These are phyloP conservation scores for Hydrozoanthus gracilis DNA, from an alignment of 92 coral and sea anemone genomes.

Conservation along the genomic window DNA sequence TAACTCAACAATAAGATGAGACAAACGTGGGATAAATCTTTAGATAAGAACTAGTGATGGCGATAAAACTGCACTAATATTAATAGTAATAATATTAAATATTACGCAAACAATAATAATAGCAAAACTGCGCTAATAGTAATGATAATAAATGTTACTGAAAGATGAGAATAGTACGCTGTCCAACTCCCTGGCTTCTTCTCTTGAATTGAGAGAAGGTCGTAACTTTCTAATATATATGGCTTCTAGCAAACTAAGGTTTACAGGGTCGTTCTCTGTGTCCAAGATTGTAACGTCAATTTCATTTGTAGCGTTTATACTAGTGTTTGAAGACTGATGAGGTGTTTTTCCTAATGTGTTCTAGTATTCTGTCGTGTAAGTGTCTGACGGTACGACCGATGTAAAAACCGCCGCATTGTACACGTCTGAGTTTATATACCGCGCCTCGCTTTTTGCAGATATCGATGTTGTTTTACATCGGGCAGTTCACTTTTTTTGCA, in stretches of 20 bases:
- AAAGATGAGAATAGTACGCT: no score
- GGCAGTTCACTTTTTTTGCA: slow-evolving; percentile 2
- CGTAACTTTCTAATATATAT: no score
- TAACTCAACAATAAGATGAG: no score
- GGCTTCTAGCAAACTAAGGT: background rate
- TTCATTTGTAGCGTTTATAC: background rate
- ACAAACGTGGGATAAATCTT: no score
- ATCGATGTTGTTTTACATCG: background rate
- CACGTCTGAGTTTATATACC: background rate
- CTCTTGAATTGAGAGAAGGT: no score
- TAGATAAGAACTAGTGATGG: no score
- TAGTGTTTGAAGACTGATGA: background rate
- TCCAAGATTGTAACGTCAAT: background rate
- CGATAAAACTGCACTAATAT: no score
- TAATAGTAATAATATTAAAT: no score
- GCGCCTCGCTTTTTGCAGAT: slow-evolving; percentile 7
- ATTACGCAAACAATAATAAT: no score
- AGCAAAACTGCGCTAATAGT: no score
- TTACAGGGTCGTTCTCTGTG: background rate
- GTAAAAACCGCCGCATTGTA: background rate
- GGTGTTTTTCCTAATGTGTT: background rate
- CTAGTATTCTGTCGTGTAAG: background rate
- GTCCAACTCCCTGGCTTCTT: no score
- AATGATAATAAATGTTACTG: no score
- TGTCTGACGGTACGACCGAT: background rate